Conservation (phyloP, 2,888 invertebrate species). For the Lymantria monacha region DNA sequence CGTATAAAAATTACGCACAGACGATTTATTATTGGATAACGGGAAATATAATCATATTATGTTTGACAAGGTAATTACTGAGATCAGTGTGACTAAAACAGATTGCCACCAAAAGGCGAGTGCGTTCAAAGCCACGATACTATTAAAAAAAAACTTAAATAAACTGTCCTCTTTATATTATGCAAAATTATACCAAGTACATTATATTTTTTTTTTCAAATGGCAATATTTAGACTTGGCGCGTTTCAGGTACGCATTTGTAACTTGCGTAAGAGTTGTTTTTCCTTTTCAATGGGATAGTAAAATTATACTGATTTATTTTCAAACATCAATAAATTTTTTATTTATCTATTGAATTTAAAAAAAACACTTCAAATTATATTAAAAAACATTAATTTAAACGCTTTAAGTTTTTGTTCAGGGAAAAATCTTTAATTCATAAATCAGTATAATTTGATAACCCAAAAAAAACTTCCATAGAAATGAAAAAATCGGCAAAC, state of each 20-base stretch:
- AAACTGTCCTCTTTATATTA: constrained; percentile 37
- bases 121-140: constrained; percentile 29
- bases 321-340: too few relatives aligned
- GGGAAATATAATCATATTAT: constrained; percentile 15
- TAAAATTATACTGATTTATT: constrained; percentile 8
- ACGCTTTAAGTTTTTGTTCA: not conserved
- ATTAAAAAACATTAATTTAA: too few relatives aligned
- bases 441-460: constrained; percentile 1
- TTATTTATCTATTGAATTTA: too few relatives aligned
- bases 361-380: too few relatives aligned
- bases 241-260: constrained; percentile 42
- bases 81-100: constrained; percentile 57
- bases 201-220: constrained; percentile 19
- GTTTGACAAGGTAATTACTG: constrained; percentile 33
- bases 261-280: constrained; percentile 26
- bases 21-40: not conserved
- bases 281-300: constrained; percentile 4
- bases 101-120: constrained; percentile 58
- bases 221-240: constrained; percentile 46
- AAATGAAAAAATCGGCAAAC: constrained; percentile 15
- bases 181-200: constrained; percentile 38
- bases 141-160: constrained; percentile 29
- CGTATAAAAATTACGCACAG: not conserved
- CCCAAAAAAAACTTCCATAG: constrained; percentile 2
- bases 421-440: not conserved